These are phyloP conservation scores for Dryobotodes eremita DNA, from an alignment of 2,888 invertebrate species.

Conservation along the genomic window DNA sequence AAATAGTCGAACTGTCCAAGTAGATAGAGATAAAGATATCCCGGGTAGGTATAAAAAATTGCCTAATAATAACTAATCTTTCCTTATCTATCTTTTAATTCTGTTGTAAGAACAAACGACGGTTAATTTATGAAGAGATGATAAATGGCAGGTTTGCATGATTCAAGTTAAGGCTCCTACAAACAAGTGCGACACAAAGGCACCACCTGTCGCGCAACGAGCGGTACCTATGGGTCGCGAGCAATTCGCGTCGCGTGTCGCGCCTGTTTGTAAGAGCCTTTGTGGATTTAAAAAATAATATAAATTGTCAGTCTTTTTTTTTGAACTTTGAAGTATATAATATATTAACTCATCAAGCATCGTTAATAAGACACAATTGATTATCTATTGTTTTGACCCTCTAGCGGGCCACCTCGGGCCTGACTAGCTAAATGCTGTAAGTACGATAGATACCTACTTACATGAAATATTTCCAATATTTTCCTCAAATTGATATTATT, in stretches of 20 bases:
- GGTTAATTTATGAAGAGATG: constrained; percentile 14
- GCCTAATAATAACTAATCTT: constrained; percentile 21
- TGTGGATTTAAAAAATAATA: neutral
- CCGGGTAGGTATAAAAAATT: neutral
- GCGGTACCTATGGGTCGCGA: no score
- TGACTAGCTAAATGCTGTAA: neutral
- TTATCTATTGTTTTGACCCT: no score
- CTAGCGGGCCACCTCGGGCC: no score
- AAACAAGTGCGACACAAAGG: no score
- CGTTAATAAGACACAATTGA: no score
- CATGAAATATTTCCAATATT: neutral
- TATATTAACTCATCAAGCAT: no score
- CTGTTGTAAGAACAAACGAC: constrained; percentile 23
- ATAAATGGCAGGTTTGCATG: constrained; percentile 19
- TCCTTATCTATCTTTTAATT: constrained; percentile 22
- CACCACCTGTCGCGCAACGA: no score
- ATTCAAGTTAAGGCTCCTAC: neutral
- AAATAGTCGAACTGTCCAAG: neutral
- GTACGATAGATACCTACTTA: no score
- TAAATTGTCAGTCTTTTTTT: neutral
- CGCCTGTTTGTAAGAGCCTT: no score
- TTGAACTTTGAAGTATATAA: no score
- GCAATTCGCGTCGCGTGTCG: no score
- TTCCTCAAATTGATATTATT: neutral
- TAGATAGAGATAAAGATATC: constrained; percentile 1